Percentiles rank a stretch among this genome's conserved stretches.
Evolutionary conservation across 2,113 vertebrate species (phyloP).

Genomic region (Plectropomus leopardus): DNA sequence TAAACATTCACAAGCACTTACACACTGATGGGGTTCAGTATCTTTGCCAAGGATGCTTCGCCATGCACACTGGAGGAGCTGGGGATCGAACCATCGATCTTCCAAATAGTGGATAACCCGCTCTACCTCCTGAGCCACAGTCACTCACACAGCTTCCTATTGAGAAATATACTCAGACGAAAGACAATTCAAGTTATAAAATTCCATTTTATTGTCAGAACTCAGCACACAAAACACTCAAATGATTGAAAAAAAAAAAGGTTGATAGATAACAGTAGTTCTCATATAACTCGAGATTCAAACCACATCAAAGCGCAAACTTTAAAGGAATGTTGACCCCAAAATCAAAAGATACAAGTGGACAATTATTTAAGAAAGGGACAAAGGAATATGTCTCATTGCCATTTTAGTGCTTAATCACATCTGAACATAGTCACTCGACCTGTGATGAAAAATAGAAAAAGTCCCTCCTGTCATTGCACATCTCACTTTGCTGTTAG

Average conservation of each 20-base stretch:
- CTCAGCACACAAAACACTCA: slow-evolving; percentile 86
- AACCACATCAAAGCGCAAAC: slow-evolving; percentile 64
- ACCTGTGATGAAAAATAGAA: background rate
- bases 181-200: slow-evolving; percentile 84
- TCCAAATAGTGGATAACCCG: no score
- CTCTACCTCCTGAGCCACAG: no score
- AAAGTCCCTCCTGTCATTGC: slow-evolving; percentile 52
- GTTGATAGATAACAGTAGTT: slow-evolving; percentile 69
- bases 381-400: slow-evolving; percentile 21
- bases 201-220: slow-evolving; percentile 90
- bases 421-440: slow-evolving; percentile 13
- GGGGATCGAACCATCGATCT: no score
- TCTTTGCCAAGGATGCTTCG: no score
- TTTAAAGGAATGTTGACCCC: slow-evolving; percentile 61
- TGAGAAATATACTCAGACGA: background rate
- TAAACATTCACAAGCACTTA: no score
- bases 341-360: slow-evolving; percentile 42
- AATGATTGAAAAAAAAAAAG: slow-evolving; percentile 79
- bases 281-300: slow-evolving; percentile 52
- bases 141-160: background rate
- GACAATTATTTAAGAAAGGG: slow-evolving; percentile 27
- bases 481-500: slow-evolving; percentile 34
- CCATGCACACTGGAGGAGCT: no score
- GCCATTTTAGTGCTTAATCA: slow-evolving; percentile 48
- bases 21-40: no score